phyloP scores from a whole-genome alignment of 2,797 vertebrate genomes.

The Iguana delicatissima region DNA sequence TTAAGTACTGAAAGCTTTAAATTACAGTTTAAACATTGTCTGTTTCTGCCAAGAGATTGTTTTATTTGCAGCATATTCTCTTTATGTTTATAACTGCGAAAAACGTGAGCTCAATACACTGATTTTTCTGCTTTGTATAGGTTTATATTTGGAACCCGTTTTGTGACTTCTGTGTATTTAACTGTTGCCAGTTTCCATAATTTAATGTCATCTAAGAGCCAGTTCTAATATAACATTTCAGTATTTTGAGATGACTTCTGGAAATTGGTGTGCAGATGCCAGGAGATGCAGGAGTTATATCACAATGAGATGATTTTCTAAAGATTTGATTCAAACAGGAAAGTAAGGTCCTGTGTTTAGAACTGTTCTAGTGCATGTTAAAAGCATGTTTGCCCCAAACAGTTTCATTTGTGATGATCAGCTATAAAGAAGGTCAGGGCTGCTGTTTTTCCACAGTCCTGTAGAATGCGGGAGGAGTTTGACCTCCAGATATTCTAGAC shows the following conservation, averaged over 20 bases:
- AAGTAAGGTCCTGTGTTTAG: not conserved
- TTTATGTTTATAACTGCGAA: too few relatives aligned
- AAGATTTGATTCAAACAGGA: not conserved
- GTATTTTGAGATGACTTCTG: not conserved
- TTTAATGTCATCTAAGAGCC: not conserved
- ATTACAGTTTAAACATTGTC: not conserved
- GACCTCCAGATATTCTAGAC: not conserved
- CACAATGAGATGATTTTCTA: too few relatives aligned
- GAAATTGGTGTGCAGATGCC: not conserved
- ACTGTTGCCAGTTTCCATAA: not conserved
- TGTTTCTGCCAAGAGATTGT: not conserved
- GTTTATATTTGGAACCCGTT: not conserved
- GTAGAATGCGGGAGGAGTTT: not conserved
- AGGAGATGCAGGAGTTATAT: not conserved
- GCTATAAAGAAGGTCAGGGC: not conserved
- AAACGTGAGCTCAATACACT: too few relatives aligned
- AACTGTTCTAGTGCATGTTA: not conserved
- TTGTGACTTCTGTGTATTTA: not conserved
- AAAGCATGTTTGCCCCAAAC: not conserved
- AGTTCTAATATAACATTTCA: not conserved
- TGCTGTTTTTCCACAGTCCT: not conserved
- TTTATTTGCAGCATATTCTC: not conserved
- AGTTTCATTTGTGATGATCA: not conserved
- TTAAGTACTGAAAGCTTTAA: not conserved
- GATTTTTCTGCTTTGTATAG: not conserved